Evolutionary conservation across 2,888 invertebrate species (phyloP).

Genomic region (Hylaea fasciaria): DNA sequence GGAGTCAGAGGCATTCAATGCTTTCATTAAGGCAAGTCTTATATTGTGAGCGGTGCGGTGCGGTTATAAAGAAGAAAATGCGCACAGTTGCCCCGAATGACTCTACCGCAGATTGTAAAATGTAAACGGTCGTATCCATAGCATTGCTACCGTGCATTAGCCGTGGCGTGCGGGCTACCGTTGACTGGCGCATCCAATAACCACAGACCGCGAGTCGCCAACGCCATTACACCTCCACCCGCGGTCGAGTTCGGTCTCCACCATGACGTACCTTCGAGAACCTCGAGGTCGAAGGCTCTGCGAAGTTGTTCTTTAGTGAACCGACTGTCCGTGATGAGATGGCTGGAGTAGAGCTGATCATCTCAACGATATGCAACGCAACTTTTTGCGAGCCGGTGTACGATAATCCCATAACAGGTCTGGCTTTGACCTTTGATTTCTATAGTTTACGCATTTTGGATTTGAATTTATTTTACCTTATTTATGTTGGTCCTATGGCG

Average conservation of each 20-base stretch:
- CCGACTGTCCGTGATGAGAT: constrained; percentile 52
- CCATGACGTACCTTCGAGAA: constrained; percentile 4
- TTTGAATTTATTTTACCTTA: too few species aligned
- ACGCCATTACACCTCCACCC: constrained; percentile 41
- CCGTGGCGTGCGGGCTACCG: constrained; percentile 36
- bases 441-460: too few species aligned
- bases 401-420: constrained; percentile 62
- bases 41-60: too few species aligned
- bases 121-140: constrained; percentile 45
- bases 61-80: too few species aligned
- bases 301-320: constrained; percentile 20
- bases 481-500: neutral
- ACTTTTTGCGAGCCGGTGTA: constrained; percentile 68
- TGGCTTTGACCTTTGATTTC: neutral
- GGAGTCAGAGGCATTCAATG: too few species aligned
- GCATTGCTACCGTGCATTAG: constrained; percentile 52
- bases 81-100: too few species aligned
- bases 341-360: constrained; percentile 73
- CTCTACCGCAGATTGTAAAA: constrained; percentile 2
- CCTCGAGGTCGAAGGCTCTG: neutral
- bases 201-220: constrained; percentile 29
- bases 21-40: too few species aligned
- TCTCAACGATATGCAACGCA: constrained; percentile 75
- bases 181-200: constrained; percentile 37
- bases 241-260: neutral